Conservation (phyloP, 2,888 invertebrate species). For the Deilephila porcellus region DNA sequence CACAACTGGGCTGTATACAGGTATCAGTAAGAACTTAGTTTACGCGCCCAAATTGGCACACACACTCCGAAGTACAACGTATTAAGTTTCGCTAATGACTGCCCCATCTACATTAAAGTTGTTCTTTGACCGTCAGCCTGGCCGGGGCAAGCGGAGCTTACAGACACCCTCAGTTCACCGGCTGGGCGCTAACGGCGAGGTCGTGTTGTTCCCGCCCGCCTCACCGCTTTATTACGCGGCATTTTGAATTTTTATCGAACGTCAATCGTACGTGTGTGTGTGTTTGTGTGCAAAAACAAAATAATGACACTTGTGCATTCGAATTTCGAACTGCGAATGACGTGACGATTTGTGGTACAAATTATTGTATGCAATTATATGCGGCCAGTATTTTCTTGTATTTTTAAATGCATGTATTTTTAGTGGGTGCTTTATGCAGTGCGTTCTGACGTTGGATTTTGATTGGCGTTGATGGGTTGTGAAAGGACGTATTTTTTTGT, state of each 20-base stretch:
- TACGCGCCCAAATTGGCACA: no score
- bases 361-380: background rate
- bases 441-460: slow-evolving; percentile 31
- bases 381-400: slow-evolving; percentile 22
- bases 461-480: slow-evolving; percentile 26
- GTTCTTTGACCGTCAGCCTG: slow-evolving; percentile 72
- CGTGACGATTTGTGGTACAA: slow-evolving; percentile 14
- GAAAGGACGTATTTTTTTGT: slow-evolving; percentile 35
- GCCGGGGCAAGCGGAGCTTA: slow-evolving; percentile 76
- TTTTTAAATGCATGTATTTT: slow-evolving; percentile 16
- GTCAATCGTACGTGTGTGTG: slow-evolving; percentile 49
- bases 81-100: background rate
- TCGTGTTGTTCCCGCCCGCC: slow-evolving; percentile 38
- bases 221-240: slow-evolving; percentile 48
- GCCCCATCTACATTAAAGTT: slow-evolving; percentile 1
- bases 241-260: slow-evolving; percentile 60
- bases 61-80: background rate
- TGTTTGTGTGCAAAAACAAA: slow-evolving; percentile 28
- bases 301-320: slow-evolving; percentile 23
- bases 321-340: slow-evolving; percentile 14
- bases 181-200: slow-evolving; percentile 55
- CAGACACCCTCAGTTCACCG: slow-evolving; percentile 75
- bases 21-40: no score
- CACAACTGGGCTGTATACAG: no score
- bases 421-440: slow-evolving; percentile 23